Percentiles rank a stretch among this genome's conserved stretches.
Conservation (phyloP, 2,888 invertebrate species). For the Vanessa cardui region DNA sequence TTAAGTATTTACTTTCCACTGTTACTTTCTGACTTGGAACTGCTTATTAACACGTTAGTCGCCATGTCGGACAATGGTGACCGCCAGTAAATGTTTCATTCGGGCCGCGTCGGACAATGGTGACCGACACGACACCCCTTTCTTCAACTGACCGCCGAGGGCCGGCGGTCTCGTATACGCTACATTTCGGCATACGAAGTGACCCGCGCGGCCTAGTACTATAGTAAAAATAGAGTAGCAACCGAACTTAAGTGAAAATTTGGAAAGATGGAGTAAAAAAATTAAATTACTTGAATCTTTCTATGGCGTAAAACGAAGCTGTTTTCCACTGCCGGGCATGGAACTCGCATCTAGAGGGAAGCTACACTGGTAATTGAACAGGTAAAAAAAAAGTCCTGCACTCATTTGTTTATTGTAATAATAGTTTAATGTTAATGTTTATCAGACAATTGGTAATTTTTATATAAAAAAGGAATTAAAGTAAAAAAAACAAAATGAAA, state of each 20-base stretch:
- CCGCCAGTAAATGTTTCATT: too few relatives aligned
- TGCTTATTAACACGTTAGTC: conserved; percentile 1
- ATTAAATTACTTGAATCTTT: background rate
- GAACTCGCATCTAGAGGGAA: background rate
- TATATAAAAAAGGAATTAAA: conserved; percentile 1
- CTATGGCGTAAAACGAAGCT: conserved; percentile 1
- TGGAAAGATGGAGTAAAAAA: conserved; percentile 1
- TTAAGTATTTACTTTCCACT: too few relatives aligned
- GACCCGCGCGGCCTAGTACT: too few relatives aligned
- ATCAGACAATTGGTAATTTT: background rate
- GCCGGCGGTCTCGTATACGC: too few relatives aligned
- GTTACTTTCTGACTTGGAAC: too few relatives aligned
- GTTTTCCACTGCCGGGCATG: background rate
- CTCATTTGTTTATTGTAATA: too few relatives aligned
- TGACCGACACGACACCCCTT: too few relatives aligned
- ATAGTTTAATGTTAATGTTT: conserved; percentile 1
- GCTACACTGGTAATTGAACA: too few relatives aligned
- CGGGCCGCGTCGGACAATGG: too few relatives aligned
- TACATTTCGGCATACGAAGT: too few relatives aligned
- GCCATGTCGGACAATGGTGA: background rate
- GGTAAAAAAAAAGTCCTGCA: too few relatives aligned
- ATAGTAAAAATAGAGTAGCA: conserved; percentile 1
- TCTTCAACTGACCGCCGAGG: too few relatives aligned
- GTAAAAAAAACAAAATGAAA: background rate
- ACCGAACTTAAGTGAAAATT: background rate